Base-by-base conservation (phyloP, 2,113 vertebrate genomes). In the Callorhinus ursinus region DNA sequence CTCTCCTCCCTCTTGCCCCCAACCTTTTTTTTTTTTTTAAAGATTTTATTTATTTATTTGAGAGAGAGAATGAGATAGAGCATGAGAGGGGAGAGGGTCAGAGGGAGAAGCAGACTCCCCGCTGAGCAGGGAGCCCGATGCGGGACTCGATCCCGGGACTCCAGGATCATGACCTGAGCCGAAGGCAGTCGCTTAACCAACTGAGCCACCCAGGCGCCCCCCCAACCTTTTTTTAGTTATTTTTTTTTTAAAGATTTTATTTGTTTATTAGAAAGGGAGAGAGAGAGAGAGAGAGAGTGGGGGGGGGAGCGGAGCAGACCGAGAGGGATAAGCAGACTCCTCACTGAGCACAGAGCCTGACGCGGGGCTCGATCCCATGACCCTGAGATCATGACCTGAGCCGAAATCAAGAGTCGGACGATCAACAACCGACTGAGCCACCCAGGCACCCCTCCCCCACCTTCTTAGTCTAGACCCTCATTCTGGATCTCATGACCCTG, bases 161-260 rank as follows among this genome's bases (percentile, higher is more conserved):
- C 33, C 2, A 1, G 36, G 33, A 69, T 36, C 67, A 36, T 69
- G 67, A 69, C 67, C 33, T 36, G 67, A 36, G 67, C 33, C 0
- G 0, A 36, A 69, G 21, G 10, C 33, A 36, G n/a, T n/a, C n/a
- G n/a, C n/a, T n/a, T n/a, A 69, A 69, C 16, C 0, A 0, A n/a
- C 33, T 69, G 67, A 21, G 33, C 18, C 65, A 21, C 33, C 67
- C n/a, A n/a, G n/a, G n/a, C n/a, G n/a, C n/a, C n/a, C 33, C 67
- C 65, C 33, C 33, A n/a, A n/a, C 67, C 33, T 36, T 69, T 36
- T 69, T 18, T 59, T 59, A n/a, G n/a, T n/a, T n/a, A n/a, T n/a
- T n/a, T n/a, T 2, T 59, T 69, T 69, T 69, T 21, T 0, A 3
- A 69, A 36, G 33, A 36, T 36, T 36, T 36, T 36, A 36, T 36